A percentile compares a stretch with the other conserved stretches of the same genome.
These are phyloP conservation scores for Heterodera carotae DNA, from an alignment of 1,140 invertebrate species.

Conservation along the genomic window DNA sequence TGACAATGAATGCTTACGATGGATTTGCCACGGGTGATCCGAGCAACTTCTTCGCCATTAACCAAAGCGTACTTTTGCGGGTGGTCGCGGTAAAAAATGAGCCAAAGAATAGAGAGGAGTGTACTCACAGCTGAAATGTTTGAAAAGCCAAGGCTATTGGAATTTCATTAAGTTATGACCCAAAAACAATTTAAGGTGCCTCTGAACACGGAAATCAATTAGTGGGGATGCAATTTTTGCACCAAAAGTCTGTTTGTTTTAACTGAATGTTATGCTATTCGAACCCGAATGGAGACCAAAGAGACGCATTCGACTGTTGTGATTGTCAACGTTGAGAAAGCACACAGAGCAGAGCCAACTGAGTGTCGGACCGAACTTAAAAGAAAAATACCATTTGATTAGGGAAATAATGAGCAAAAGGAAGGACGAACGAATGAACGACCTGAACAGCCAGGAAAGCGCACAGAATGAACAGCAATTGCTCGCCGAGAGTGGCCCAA, in stretches of 20 bases:
- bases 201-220: too few species aligned
- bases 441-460: constrained; percentile 44
- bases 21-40: constrained; percentile 47
- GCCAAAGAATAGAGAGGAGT: constrained; percentile 48
- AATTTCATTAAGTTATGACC: too few species aligned
- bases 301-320: constrained; percentile 24
- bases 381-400: neutral
- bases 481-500: constrained; percentile 50
- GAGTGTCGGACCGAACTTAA: constrained; percentile 48
- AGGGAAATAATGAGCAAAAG: neutral
- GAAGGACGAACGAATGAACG: constrained; percentile 20
- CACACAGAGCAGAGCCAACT: constrained; percentile 42
- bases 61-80: constrained; percentile 47
- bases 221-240: too few species aligned
- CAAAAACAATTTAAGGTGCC: too few species aligned
- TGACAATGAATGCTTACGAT: constrained; percentile 24
- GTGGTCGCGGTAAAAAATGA: constrained; percentile 48
- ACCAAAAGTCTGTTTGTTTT: too few species aligned
- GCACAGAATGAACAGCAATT: constrained; percentile 41
- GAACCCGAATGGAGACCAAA: constrained; percentile 37
- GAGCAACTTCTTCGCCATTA: constrained; percentile 51
- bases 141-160: too few species aligned
- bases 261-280: too few species aligned
- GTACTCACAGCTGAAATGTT: constrained; percentile 15
- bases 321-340: constrained; percentile 10